Base-by-base conservation (phyloP, 2,113 vertebrate species). In the Brachypodius melanocephalos region DNA sequence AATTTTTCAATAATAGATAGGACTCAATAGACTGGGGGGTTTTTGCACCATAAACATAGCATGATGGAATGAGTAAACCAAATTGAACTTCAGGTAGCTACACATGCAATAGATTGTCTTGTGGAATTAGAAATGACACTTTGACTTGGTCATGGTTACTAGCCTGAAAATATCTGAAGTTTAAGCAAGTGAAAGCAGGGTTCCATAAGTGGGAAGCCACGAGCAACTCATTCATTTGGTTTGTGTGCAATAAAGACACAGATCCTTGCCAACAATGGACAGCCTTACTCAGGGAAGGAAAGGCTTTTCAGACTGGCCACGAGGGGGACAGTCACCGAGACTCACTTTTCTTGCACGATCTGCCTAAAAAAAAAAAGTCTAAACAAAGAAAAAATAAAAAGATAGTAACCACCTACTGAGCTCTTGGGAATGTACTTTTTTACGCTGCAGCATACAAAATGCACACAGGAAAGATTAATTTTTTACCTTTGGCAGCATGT, bases 371-470 rank as follows among this genome's bases (percentile, higher is more conserved):
- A 73, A 71, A 42, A n/a, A 42, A 2, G 4, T 31, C 31, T 46
- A 85, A 94, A 90, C 82, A 91, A 90, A 92, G 69, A 5, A 79
- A 66, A 83, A n/a, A n/a, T n/a, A n/a, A 83, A 90, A 58, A 74
- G 3, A 85, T 58, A 91, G 71, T 55, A 94, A 95, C 59, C 72
- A 93, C 42, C 59, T 74, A 90, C 71, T 78, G 40, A 91, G 69
- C 78, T 96, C 89, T 90, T 74, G 43, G 54, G 68, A 95, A 85
- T 20, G 24, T 66, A 80, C 25, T 52, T 69, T 88, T 77, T 62
- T 58, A 88, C 71, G 59, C n/a, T 85, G 48, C 55, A 80, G 63
- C 38, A 71, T 51, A 71, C 24, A 58, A 85, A 90, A 93, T 31
- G 22, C 52, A 71, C 17, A 34, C 10, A 49, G 34, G 43, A 62